Base-by-base conservation (phyloP, 2,797 vertebrate species). In the Falco naumanni region DNA sequence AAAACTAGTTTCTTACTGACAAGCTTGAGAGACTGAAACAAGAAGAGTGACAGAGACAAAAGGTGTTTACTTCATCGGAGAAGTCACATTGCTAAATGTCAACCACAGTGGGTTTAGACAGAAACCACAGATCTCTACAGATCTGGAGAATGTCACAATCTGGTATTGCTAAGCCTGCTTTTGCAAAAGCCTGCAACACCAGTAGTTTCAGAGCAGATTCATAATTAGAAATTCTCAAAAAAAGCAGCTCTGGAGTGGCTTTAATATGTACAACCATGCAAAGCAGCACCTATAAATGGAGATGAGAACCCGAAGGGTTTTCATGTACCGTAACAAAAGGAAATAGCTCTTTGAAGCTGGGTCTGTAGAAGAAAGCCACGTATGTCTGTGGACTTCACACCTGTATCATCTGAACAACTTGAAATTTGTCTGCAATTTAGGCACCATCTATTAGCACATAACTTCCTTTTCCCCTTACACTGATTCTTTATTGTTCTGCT, bases 111-210 rank as follows among this genome's bases (percentile, higher is more conserved):
- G 37, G 78, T 95, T 84, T 85, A 95, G 93, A 89, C 70, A 95
- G 84, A 97, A 96, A 90, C 94, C 85, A 3, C 95, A 84, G 16
- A 11, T 31, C 75, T 86, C 69, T 86, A 45, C 76, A 50, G 87
- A 69, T 94, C 64, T 78, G 93, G 88, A 93, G 92, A 96, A 84
- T 96, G 96, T 96, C 96, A 95, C 94, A 95, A 93, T 84, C 85
- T 66, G 43, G 28, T 86, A 31, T 91, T 72, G 87, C 94, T 79
- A 84, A 57, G 68, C 34, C 43, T 84, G 80, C 69, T 87, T 96
- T 84, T 96, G 93, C 95, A 96, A 91, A 92, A 87, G 54, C 65
- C 59, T 71, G 86, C 94, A 93, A 87, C 64, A 89, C 70, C 54
- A 53, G 66, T 79, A 26, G 18, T 68, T 87, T 74, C 54, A 75